A percentile compares a stretch with the other conserved stretches of the same genome.
These are phyloP conservation scores for Euwallacea similis DNA, from an alignment of 1,140 invertebrate species.

Conservation along the genomic window DNA sequence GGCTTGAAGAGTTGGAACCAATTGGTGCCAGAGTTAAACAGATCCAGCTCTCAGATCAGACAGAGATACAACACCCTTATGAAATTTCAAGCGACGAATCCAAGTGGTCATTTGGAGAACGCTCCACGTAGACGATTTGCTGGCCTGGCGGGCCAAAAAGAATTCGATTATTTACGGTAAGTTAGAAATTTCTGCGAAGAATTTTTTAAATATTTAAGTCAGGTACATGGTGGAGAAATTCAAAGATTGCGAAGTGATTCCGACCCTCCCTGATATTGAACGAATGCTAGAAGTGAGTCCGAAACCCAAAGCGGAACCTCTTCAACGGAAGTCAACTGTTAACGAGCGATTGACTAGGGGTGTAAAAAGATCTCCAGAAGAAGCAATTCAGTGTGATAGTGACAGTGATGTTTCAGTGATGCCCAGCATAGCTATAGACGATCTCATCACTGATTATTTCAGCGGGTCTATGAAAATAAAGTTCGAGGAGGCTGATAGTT, in stretches of 20 bases:
- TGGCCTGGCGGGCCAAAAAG: neutral
- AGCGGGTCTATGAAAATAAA: constrained; percentile 20
- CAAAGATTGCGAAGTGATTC: constrained; percentile 28
- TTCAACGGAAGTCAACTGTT: neutral
- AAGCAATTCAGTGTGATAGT: neutral
- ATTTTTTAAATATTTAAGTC: neutral
- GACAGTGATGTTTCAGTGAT: neutral
- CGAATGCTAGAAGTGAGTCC: constrained; percentile 18
- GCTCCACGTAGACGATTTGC: constrained; percentile 43
- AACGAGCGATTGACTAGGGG: neutral
- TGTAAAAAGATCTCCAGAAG: neutral
- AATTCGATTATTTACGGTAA: constrained; percentile 35
- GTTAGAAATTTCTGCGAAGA: neutral
- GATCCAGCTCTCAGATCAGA: constrained; percentile 47
- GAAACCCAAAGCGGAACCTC: neutral
- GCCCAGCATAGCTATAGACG: constrained; percentile 21
- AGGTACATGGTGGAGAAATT: constrained; percentile 38
- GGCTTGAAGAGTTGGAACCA: constrained; percentile 47
- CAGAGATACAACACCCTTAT: constrained; percentile 50
- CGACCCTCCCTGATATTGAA: constrained; percentile 39
- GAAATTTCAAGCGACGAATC: constrained; percentile 51
- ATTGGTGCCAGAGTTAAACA: constrained; percentile 40
- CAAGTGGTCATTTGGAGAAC: constrained; percentile 45
- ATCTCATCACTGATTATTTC: constrained; percentile 38
- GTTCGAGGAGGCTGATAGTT: neutral